Conservation (phyloP, 2,797 vertebrate species). For the Peromyscus melanophrys region DNA sequence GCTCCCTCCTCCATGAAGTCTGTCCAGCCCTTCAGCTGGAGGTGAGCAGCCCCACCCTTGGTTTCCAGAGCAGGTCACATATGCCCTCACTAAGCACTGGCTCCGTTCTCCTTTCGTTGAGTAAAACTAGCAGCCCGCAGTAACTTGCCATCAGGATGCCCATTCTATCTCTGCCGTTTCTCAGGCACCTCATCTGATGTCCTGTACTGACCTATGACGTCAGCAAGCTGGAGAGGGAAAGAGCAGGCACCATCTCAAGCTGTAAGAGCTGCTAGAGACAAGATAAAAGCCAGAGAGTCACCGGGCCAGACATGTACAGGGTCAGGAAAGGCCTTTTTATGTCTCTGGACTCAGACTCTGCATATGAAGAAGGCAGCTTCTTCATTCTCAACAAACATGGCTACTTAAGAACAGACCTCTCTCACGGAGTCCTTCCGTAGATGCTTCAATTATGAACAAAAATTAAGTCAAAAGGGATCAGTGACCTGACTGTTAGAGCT, state of each 20-base stretch:
- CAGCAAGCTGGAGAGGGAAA: background rate
- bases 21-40: background rate
- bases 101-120: background rate
- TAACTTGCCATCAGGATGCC: background rate
- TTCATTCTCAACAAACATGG: background rate
- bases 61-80: background rate
- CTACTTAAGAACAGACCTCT: constrained; percentile 22
- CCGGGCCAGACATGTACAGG: no score
- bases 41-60: background rate
- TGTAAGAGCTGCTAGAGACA: background rate
- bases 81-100: background rate
- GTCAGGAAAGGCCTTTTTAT: background rate
- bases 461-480: constrained; percentile 15
- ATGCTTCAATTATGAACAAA: background rate
- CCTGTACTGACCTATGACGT: background rate
- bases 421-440: background rate
- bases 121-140: accelerated
- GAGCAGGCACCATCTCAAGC: no score
- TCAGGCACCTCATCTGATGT: background rate
- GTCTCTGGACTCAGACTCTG: background rate
- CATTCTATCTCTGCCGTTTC: background rate
- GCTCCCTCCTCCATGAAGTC: background rate
- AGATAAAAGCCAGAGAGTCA: background rate
- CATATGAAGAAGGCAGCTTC: background rate
- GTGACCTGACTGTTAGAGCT: background rate